Evolutionary conservation across 2,113 vertebrate genomes (phyloP).

Genomic region (Macaca mulatta): DNA sequence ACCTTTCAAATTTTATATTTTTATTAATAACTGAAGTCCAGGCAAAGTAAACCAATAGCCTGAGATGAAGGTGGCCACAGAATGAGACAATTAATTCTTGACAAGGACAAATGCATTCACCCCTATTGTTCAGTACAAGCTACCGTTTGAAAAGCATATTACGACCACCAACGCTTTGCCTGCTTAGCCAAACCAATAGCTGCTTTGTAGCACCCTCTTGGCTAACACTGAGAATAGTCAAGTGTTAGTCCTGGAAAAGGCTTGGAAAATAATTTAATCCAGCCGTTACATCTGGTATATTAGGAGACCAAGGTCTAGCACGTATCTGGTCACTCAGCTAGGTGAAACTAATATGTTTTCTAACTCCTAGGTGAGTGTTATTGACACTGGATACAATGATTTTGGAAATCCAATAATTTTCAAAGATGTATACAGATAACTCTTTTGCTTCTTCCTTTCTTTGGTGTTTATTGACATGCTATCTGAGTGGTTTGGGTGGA

Average conservation of each 20-base stretch:
- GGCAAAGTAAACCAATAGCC: background rate
- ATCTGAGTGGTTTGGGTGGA: background rate
- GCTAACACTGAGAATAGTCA: background rate
- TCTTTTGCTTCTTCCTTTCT: background rate
- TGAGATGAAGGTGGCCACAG: background rate
- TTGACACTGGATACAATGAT: background rate
- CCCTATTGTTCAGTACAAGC: background rate
- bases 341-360: background rate
- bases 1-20: background rate
- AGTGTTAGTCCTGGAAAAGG: constrained; percentile 10
- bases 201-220: background rate
- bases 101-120: background rate
- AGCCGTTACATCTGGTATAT: background rate
- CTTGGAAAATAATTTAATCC: background rate
- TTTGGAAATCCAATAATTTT: background rate
- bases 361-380: background rate
- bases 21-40: background rate
- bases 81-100: constrained; percentile 15
- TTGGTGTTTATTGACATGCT: background rate
- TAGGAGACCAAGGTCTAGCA: background rate
- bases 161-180: background rate
- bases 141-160: background rate
- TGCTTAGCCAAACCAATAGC: background rate
- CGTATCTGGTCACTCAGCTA: background rate
- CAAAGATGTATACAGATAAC: background rate